phyloP scores from a whole-genome alignment of 1,140 invertebrate species.

The Bombus affinis region DNA sequence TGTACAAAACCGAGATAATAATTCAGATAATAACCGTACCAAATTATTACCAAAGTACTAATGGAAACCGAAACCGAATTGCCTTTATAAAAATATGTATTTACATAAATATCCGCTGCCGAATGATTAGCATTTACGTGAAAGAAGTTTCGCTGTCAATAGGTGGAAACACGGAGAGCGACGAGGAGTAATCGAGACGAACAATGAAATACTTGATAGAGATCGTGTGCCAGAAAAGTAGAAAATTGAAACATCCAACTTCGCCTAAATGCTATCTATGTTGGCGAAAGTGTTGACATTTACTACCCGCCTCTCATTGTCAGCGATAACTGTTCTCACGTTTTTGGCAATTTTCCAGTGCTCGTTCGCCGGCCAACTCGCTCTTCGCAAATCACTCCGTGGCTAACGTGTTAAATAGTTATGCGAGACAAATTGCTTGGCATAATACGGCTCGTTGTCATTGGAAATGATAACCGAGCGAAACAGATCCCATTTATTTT shows the following conservation, averaged over 20 bases:
- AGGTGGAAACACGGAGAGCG: no score
- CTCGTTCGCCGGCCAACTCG: conserved; percentile 8
- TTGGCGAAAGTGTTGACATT: conserved; percentile 49
- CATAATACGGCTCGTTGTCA: conserved; percentile 12
- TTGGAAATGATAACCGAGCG: not conserved
- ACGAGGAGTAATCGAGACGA: not conserved
- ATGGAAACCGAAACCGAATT: no score
- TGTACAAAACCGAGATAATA: no score
- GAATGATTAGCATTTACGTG: no score
- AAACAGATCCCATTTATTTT: not conserved
- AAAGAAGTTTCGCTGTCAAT: no score
- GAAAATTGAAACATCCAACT: conserved; percentile 53
- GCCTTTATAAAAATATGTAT: no score
- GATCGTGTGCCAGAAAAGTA: conserved; percentile 29
- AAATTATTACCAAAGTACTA: no score
- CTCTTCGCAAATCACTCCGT: conserved; percentile 43
- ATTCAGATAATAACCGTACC: no score
- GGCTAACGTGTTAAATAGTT: conserved; percentile 48
- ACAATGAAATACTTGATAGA: not conserved
- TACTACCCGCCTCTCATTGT: conserved; percentile 39
- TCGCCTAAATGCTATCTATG: conserved; percentile 20
- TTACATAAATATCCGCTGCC: no score
- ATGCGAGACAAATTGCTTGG: conserved; percentile 50
- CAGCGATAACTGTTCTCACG: conserved; percentile 52
- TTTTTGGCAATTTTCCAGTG: conserved; percentile 52